A percentile compares a stretch with the other conserved stretches of the same genome.
phyloP scores from a whole-genome alignment of 1,140 invertebrate species.

The Cydia pomonella region DNA sequence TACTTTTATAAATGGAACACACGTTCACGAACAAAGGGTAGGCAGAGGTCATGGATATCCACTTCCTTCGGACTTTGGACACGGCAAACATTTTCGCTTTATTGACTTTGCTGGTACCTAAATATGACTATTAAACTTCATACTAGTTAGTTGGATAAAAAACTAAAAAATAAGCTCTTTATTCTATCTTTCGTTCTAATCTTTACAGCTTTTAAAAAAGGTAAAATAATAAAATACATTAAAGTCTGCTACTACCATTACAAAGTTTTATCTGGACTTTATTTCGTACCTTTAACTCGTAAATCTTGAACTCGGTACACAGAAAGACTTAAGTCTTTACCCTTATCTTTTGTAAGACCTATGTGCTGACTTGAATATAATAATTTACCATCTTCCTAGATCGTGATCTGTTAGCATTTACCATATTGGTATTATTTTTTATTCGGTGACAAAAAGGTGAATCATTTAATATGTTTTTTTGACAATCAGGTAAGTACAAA shows the following conservation, averaged over 20 bases:
- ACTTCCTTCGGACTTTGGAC: too few relatives aligned
- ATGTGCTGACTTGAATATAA: neutral
- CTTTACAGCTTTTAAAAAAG: neutral
- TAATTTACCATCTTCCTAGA: too few relatives aligned
- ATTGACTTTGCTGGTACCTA: too few relatives aligned
- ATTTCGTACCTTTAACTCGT: constrained; percentile 4
- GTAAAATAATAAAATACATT: neutral
- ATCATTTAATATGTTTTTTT: neutral
- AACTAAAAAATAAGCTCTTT: too few relatives aligned
- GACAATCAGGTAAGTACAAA: neutral
- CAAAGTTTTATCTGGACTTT: neutral
- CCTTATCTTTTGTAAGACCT: neutral
- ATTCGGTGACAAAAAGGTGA: neutral
- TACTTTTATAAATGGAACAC: neutral
- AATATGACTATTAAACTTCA: too few relatives aligned
- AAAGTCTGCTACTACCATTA: neutral
- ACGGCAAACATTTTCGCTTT: too few relatives aligned
- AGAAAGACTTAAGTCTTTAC: neutral
- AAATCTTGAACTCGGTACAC: neutral
- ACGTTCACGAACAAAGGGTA: too few relatives aligned
- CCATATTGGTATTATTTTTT: too few relatives aligned
- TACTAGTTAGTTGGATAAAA: too few relatives aligned
- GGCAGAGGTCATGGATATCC: too few relatives aligned
- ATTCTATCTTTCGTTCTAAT: too few relatives aligned
- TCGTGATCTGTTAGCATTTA: too few relatives aligned